These are phyloP conservation scores for Cardiocondyla obscurior DNA, from an alignment of 1,140 invertebrate species.

Conservation along the genomic window DNA sequence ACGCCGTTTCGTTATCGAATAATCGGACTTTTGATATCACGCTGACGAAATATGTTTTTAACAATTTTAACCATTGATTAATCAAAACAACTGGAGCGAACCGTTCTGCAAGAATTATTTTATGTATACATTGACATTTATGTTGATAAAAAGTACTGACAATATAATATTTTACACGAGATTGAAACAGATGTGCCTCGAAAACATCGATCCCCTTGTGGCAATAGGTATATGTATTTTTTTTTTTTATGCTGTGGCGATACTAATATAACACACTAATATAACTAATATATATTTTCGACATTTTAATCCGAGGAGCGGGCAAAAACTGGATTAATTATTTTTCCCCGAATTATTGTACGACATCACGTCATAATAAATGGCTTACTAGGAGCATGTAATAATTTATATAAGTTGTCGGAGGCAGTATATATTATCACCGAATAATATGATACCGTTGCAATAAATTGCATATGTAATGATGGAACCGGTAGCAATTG, in stretches of 20 bases:
- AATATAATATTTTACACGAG: slow-evolving; percentile 20
- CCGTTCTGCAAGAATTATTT: slow-evolving; percentile 8
- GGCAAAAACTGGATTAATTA: neutral
- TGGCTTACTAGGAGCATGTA: neutral
- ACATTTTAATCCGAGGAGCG: neutral
- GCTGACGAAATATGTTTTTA: neutral
- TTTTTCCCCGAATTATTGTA: neutral
- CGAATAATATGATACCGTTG: neutral
- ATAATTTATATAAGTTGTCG: neutral
- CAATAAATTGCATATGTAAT: slow-evolving; percentile 20
- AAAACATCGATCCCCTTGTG: slow-evolving; percentile 12
- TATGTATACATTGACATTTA: slow-evolving; percentile 26
- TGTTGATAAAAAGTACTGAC: neutral
- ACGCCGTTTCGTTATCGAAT: neutral
- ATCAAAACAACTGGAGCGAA: slow-evolving; percentile 8
- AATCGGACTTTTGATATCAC: slow-evolving; percentile 8
- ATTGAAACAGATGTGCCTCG: slow-evolving; percentile 1
- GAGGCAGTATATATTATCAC: neutral
- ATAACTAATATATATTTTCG: neutral
- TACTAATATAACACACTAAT: neutral
- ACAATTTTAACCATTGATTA: slow-evolving; percentile 6
- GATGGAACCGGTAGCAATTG: neutral
- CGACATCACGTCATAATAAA: too few relatives aligned
- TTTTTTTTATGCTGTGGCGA: slow-evolving; percentile 20
- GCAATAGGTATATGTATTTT: slow-evolving; percentile 20